phyloP scores from a whole-genome alignment of 2,113 vertebrate species.

The Tauraco erythrolophus region DNA sequence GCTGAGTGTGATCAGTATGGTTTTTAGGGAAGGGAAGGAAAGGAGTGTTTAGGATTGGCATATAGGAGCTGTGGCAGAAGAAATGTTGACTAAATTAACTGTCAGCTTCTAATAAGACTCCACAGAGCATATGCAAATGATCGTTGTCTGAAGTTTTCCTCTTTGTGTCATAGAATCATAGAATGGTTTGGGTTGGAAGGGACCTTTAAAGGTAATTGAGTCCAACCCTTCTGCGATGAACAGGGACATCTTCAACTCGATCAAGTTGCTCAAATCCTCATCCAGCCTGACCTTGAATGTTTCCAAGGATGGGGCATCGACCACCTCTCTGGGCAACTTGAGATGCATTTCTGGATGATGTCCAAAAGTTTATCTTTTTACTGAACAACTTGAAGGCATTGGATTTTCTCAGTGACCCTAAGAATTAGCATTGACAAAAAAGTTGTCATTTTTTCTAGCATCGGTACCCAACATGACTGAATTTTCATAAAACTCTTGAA shows the following conservation, averaged over 20 bases:
- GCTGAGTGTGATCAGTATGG: constrained; percentile 21
- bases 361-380: not conserved
- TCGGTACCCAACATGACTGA: not conserved
- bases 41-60: constrained; percentile 7
- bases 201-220: not conserved
- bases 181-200: not conserved
- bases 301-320: not conserved
- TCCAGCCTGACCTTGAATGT: not conserved
- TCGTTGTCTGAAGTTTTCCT: not conserved
- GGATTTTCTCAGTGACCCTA: not conserved
- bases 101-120: not conserved
- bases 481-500: not conserved
- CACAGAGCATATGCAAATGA: not conserved
- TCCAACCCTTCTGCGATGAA: not conserved
- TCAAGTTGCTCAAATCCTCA: not conserved
- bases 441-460: not conserved
- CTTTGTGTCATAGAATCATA: not conserved
- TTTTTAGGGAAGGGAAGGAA: not conserved
- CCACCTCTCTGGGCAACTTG: not conserved
- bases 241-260: not conserved
- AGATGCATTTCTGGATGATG: not conserved
- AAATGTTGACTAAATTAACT: constrained; percentile 3
- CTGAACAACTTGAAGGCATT: not conserved
- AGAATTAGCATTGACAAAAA: not conserved
- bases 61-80: not conserved